Evolutionary conservation across 2,113 vertebrate species (phyloP).

Genomic region (Triplophysa rosa): DNA sequence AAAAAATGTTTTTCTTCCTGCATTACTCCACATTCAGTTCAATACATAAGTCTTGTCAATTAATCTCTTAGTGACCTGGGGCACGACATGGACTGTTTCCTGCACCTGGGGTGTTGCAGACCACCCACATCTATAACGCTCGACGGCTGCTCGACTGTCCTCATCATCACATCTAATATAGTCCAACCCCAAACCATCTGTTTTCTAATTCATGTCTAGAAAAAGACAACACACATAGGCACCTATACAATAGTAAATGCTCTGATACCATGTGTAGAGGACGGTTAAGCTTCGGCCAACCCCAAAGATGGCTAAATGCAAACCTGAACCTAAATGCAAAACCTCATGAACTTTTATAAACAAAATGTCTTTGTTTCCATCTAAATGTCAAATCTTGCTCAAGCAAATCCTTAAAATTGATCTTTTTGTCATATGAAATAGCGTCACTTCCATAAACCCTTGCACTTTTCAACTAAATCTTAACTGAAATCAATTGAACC

Average conservation of each 20-base stretch:
- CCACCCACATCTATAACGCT: neutral
- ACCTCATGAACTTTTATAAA: no score
- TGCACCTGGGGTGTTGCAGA: slow-evolving; percentile 18
- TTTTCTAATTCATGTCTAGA: neutral
- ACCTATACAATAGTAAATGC: no score
- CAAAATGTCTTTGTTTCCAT: no score
- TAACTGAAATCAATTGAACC: neutral
- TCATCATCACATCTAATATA: neutral
- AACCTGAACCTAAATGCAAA: no score
- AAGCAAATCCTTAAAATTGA: no score
- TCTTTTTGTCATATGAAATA: no score
- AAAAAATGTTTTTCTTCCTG: slow-evolving; percentile 1
- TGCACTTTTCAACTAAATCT: neutral
- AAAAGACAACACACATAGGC: no score
- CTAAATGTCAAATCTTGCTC: no score
- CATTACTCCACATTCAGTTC: slow-evolving; percentile 21
- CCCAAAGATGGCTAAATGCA: no score
- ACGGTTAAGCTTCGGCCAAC: no score
- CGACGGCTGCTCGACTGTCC: neutral
- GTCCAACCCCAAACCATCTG: neutral
- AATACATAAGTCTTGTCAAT: slow-evolving; percentile 16
- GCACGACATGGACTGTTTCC: neutral
- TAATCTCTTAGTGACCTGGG: slow-evolving; percentile 10
- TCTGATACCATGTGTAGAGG: no score
- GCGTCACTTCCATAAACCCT: no score